Evolutionary conservation across 53 echinoderm and acorn worm genomes (phyloP).

Genomic region (Glandiceps talaboti): DNA sequence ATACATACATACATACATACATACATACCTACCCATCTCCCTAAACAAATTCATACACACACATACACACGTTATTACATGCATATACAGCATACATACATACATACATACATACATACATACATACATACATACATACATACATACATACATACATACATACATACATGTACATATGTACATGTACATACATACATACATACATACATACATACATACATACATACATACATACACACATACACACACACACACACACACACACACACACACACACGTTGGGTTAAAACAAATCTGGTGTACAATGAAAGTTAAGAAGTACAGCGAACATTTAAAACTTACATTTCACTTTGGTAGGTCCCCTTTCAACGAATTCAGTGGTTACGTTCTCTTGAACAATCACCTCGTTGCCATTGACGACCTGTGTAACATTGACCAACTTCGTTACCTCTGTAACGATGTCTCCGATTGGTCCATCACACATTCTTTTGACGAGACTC

Average conservation of each 20-base stretch:
- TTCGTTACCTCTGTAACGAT: background rate
- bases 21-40: no score
- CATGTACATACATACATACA: background rate
- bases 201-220: background rate
- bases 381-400: background rate
- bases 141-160: background rate
- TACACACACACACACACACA: background rate
- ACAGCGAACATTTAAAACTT: no score
- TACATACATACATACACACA: background rate
- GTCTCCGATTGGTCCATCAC: background rate
- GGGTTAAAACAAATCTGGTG: no score
- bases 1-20: no score
- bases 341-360: background rate
- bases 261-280: no score
- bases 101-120: background rate
- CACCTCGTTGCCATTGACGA: background rate
- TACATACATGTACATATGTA: background rate
- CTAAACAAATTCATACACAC: no score
- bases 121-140: background rate
- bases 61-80: no score
- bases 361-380: background rate
- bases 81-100: background rate
- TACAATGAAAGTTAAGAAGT: no score
- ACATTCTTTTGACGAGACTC: constrained; percentile 4
- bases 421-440: background rate